Base-by-base conservation (phyloP, 2,888 invertebrate species). In the Drosophila eohydei region DNA sequence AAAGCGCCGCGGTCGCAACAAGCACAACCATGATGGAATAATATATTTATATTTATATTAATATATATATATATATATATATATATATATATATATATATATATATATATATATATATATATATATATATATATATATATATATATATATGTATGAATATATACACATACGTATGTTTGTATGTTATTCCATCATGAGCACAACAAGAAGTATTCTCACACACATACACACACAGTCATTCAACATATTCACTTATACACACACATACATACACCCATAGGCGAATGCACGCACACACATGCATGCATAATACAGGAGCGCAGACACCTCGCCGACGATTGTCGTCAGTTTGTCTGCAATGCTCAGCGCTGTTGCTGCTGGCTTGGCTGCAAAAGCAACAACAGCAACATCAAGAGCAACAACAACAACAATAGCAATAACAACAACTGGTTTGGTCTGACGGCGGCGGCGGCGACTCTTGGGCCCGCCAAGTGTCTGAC, bases 291-390 rank as follows among this genome's bases (percentile, higher is more conserved):
- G 14, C 28, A n/a, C 38, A 66, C 12, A 59, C 36, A 77, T 76
- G 67, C 78, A 79, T 78, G 69, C 78, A 78, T 78, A 70, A 85
- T 74, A 81, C 74, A 86, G 63, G 69, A 80, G 78, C 71, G 83
- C 89, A 85, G 89, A 84, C 89, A 84, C 89, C 84, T 84, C 80
- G 88, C 88, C 88, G 88, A 89, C 85, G 80, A 88, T 88, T 84
- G 84, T 88, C 83, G 83, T 87, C 83, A 88, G 83, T 87, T 89
- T 83, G 83, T 83, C 83, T 83, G 87, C 83, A 88, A 50, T 81
- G 83, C 89, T 88, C 89, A 74, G 88, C 83, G 70, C 64, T 65
- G 64, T 59, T 58, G 60, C 63, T 64, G 75, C 56, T 66, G 56
- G 56, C 74, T 65, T 43, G 57, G 57, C 64, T 68, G 70, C 64